Base-by-base conservation (phyloP, 1,140 invertebrate species). In the Meteorus sp. region DNA sequence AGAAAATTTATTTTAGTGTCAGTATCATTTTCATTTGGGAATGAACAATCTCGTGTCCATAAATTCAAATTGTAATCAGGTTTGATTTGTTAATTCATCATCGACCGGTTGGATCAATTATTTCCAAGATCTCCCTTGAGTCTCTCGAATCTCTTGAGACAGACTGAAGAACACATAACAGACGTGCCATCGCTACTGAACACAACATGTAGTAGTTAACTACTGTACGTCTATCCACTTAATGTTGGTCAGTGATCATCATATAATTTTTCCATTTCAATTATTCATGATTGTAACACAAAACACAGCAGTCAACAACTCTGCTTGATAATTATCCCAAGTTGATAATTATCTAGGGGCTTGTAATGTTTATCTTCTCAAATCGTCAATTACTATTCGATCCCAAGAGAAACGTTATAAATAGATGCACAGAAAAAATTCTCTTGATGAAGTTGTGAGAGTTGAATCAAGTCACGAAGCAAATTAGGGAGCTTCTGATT, bases 261-360 rank as follows among this genome's bases (percentile, higher is more conserved):
- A 45, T 22, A 29, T 29, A 29, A 29, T 27, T 13, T 9, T 29
- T 29, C 4, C 9, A 20, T 51, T 51, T 50, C 37, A n/a, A 31
- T 52, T 31, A 29, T 35, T 60, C 58, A 37, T 33, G 51, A 6
- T 35, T 39, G 31, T 13, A 29, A 20, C 15, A 6, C 25, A 22
- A 47, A 11, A 20, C 33, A 17, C 23, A 37, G 50, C 17, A 31
- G 9, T 35, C 43, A n/a, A n/a, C n/a, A n/a, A n/a, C 22, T 25
- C 45, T 66, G 56, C 59, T 55, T 51, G 19, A n/a, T n/a, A 29
- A 4, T n/a, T 62, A 27, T 61, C 62, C 62, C n/a, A n/a, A 64
- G 44, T 35, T 25, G 39, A 44, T 56, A 50, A 35, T 64, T 58
- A 65, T 61, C 51, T 39, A 19, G 19, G 39, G 53, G 59, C 31